Evolutionary conservation across 2,888 invertebrate species (phyloP).

Genomic region (Hoplodrina ambigua): DNA sequence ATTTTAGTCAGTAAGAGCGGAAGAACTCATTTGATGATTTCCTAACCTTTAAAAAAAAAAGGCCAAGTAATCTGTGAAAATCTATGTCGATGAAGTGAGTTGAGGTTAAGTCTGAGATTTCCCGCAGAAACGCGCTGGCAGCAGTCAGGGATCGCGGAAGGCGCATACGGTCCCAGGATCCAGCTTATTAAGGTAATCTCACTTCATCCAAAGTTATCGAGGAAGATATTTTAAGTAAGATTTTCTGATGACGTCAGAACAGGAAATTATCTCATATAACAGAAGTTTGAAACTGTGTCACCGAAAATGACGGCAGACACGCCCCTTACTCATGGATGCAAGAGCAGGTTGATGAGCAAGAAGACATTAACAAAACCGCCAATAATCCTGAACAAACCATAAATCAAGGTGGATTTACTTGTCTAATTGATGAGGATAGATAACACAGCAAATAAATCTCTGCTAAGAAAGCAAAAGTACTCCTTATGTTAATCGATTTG

Average conservation of each 20-base stretch:
- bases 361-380: neutral
- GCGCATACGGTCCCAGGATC: no score
- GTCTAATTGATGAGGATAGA: slow-evolving; percentile 11
- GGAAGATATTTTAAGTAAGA: no score
- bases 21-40: no score
- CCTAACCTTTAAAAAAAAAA: no score
- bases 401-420: slow-evolving; percentile 18
- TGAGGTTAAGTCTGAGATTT: no score
- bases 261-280: neutral
- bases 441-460: slow-evolving; percentile 7
- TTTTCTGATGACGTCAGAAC: neutral
- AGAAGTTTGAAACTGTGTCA: neutral
- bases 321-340: neutral
- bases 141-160: no score
- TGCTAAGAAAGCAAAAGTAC: neutral
- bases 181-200: no score
- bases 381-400: slow-evolving; percentile 19
- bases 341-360: slow-evolving; percentile 2
- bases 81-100: no score
- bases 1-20: no score
- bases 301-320: slow-evolving; percentile 11
- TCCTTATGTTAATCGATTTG: slow-evolving; percentile 18
- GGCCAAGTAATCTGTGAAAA: neutral
- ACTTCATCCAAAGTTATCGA: no score
- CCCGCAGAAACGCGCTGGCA: no score